Base-by-base conservation (phyloP, 2,113 vertebrate species). In the Mus spicilegus region DNA sequence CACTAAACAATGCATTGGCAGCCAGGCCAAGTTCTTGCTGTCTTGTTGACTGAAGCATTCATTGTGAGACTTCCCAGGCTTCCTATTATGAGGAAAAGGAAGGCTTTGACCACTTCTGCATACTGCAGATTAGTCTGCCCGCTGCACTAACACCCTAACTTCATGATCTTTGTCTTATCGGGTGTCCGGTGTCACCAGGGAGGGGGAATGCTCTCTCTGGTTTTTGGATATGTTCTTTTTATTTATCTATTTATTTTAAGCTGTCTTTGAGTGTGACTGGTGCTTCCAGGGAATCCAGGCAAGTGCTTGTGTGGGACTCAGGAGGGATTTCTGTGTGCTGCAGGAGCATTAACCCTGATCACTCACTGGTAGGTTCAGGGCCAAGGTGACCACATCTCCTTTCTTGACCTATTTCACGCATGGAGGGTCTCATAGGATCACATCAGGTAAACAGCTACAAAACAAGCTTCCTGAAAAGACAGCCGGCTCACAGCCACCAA, bases 341-440 rank as follows among this genome's bases (percentile, higher is more conserved):
- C 87, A 51, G 92, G 51, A 84, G 84, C 7, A 0, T 85, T 3
- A 19, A n/a, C 36, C 75, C 75, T 26, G 39, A 73, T 19, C 42
- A 1, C 72, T 93, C 65, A 77, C 39, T 67, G 2, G 54, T 17
- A 75, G 75, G 92, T 89, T 96, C 69, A 63, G 67, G 72, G 92
- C 89, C 24, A 87, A 84, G 86, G 93, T 46, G 85, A 97, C 91
- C 69, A 69, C 91, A 84, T 78, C 24, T 56, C 63, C 92, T 96
- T 96, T 90, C 95, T 96, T 12, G 0, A 75, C 91, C 93, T 97
- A 95, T 58, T 97, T 95, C 63, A 51, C 81, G 92, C 93, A 98
- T 97, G 96, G 96, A 97, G 96, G 94, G 95, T 67, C 67, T 95
- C 88, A 81, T 46, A 24, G 17, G 91, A 80, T 95, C 73, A 63